phyloP scores from a whole-genome alignment of 2,797 vertebrate genomes.

The Amniataba percoides region DNA sequence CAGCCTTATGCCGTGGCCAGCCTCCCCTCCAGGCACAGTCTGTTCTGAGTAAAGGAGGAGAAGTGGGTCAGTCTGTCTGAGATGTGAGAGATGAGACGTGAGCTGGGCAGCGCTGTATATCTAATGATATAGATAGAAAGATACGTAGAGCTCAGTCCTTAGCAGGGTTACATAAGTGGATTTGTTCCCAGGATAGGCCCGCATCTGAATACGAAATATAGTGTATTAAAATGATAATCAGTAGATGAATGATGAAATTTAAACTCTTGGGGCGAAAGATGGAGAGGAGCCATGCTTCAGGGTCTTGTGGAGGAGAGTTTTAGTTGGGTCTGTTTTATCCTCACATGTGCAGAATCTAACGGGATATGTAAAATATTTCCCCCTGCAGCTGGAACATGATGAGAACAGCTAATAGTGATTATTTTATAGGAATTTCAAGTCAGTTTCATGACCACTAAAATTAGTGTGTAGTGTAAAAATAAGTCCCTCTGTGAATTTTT shows the following conservation, averaged over 20 bases:
- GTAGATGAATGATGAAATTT: slow-evolving; percentile 69
- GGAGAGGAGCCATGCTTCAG: slow-evolving; percentile 55
- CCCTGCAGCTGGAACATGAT: slow-evolving; percentile 48
- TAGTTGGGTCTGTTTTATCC: slow-evolving; percentile 52
- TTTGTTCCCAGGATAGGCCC: slow-evolving; percentile 37
- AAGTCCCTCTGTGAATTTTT: slow-evolving; percentile 3
- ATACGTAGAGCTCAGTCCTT: slow-evolving; percentile 27
- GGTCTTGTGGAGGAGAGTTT: slow-evolving; percentile 45
- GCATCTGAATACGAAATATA: slow-evolving; percentile 50
- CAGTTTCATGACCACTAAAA: slow-evolving; percentile 31
- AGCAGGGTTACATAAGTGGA: slow-evolving; percentile 58
- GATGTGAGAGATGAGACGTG: slow-evolving; percentile 44
- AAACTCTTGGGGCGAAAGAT: slow-evolving; percentile 60
- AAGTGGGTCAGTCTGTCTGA: slow-evolving; percentile 80
- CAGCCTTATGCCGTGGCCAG: slow-evolving; percentile 71
- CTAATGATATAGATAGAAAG: slow-evolving; percentile 33
- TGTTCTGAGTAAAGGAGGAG: slow-evolving; percentile 58
- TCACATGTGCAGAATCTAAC: slow-evolving; percentile 44
- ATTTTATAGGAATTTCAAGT: slow-evolving; percentile 44
- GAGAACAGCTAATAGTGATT: slow-evolving; percentile 36
- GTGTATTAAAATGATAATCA: slow-evolving; percentile 70
- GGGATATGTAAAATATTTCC: slow-evolving; percentile 49
- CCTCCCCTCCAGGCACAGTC: slow-evolving; percentile 75
- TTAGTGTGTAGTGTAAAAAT: slow-evolving; percentile 6
- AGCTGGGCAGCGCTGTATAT: slow-evolving; percentile 33